Conservation (phyloP, 1,140 invertebrate species). For the Cephus cinctus region DNA sequence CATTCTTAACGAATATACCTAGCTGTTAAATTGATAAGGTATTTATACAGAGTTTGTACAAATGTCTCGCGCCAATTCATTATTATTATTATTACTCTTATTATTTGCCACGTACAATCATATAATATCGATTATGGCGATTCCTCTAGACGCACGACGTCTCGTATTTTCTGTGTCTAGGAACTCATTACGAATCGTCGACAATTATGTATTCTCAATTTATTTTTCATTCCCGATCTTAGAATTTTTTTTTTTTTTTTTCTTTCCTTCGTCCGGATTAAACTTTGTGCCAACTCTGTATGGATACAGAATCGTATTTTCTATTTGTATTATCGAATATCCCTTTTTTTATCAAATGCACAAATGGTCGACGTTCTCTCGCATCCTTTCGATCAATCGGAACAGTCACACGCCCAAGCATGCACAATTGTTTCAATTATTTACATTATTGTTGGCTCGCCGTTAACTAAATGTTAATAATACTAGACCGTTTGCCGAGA, state of each 20-base stretch:
- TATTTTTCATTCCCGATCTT: slow-evolving; percentile 1
- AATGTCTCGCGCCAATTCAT: slow-evolving; percentile 21
- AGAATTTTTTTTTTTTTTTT: background rate
- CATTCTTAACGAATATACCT: slow-evolving; percentile 13
- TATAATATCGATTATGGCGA: no score
- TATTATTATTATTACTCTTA: no score
- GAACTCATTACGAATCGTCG: slow-evolving; percentile 23
- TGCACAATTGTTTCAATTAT: background rate
- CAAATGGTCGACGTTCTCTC: slow-evolving; percentile 21
- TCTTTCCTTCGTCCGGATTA: background rate
- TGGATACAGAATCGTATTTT: slow-evolving; percentile 18
- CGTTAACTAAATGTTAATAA: slow-evolving; percentile 2
- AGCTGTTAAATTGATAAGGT: slow-evolving; percentile 15
- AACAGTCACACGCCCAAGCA: no score
- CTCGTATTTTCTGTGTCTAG: slow-evolving; percentile 22
- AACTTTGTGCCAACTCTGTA: slow-evolving; percentile 30
- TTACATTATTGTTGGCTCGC: slow-evolving; percentile 3
- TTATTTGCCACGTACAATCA: no score
- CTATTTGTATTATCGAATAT: slow-evolving; percentile 4
- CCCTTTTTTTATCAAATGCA: slow-evolving; percentile 18
- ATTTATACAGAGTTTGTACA: slow-evolving; percentile 39
- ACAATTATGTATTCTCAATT: slow-evolving; percentile 1
- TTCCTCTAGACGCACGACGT: no score
- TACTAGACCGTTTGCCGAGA: slow-evolving; percentile 9
- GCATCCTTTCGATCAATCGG: no score